These are phyloP conservation scores for Tuta absoluta DNA, from an alignment of 2,888 invertebrate species.

Conservation along the genomic window DNA sequence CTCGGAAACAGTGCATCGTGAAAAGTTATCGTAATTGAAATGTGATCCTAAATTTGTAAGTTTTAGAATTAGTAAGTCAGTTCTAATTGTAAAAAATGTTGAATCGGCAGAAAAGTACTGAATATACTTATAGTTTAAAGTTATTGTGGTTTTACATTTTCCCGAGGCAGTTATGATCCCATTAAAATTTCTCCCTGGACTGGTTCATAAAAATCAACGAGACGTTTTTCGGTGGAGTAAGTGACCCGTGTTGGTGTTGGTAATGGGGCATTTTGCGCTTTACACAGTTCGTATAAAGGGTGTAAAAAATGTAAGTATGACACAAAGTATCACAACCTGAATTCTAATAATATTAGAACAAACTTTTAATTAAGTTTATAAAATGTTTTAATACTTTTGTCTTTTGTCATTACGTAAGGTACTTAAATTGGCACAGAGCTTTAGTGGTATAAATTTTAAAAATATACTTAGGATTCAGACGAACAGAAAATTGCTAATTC, in stretches of 20 bases:
- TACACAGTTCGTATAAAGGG: slow-evolving; percentile 20
- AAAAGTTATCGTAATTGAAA: slow-evolving; percentile 27
- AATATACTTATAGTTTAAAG: slow-evolving; percentile 20
- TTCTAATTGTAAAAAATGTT: slow-evolving; percentile 44
- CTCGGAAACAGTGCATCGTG: slow-evolving; percentile 63
- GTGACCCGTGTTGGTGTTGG: slow-evolving; percentile 25
- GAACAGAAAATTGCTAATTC: too few relatives aligned
- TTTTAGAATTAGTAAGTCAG: slow-evolving; percentile 40
- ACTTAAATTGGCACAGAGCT: neutral
- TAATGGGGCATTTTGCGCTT: slow-evolving; percentile 17
- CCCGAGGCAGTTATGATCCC: neutral
- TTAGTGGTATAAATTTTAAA: neutral
- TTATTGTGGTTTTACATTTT: slow-evolving; percentile 19
- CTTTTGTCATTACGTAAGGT: neutral
- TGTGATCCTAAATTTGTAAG: slow-evolving; percentile 44
- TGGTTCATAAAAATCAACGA: slow-evolving; percentile 6
- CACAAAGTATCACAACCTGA: slow-evolving; percentile 12
- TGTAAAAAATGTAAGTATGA: slow-evolving; percentile 23
- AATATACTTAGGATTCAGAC: neutral
- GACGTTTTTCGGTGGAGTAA: slow-evolving; percentile 16
- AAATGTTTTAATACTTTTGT: neutral
- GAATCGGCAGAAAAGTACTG: neutral
- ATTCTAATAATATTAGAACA: slow-evolving; percentile 1
- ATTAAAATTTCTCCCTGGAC: neutral
- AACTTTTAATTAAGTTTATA: neutral